Percentiles rank a stretch among this genome's conserved stretches.
phyloP scores from a whole-genome alignment of 1,140 invertebrate species.

The Listronotus oregonensis region DNA sequence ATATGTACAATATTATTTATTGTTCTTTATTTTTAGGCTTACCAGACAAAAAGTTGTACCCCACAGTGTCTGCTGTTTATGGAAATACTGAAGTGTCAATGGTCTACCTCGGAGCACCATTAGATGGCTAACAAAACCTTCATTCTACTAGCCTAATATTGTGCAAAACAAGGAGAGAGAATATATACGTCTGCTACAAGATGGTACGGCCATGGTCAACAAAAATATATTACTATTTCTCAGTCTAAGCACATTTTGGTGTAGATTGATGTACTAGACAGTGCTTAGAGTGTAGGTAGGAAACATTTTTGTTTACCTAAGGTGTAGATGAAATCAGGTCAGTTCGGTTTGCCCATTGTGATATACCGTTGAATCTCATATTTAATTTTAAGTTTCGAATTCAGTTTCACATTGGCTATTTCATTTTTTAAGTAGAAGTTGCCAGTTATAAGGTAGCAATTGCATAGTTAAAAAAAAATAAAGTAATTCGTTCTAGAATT shows the following conservation, averaged over 20 bases:
- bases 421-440: no score
- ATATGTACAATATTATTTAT: no score
- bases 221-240: not conserved
- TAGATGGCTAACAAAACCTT: constrained; percentile 81
- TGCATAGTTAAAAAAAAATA: no score
- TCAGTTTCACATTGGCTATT: not conserved
- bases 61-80: constrained; percentile 96
- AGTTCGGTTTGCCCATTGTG: constrained; percentile 54
- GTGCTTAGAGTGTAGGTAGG: constrained; percentile 4
- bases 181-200: constrained; percentile 40
- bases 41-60: constrained; percentile 92
- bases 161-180: constrained; percentile 41
- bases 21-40: constrained; percentile 68
- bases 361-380: constrained; percentile 37
- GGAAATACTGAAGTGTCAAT: constrained; percentile 99
- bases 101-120: constrained; percentile 94
- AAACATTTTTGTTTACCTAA: not conserved
- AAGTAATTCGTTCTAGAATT: no score
- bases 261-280: not conserved
- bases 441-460: no score
- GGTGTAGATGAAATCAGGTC: constrained; percentile 39
- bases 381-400: not conserved
- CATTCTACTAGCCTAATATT: constrained; percentile 23
- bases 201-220: constrained; percentile 20
- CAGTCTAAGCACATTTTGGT: constrained; percentile 1